These are phyloP conservation scores for Aphidius colemani DNA, from an alignment of 2,888 invertebrate species.

Conservation along the genomic window DNA sequence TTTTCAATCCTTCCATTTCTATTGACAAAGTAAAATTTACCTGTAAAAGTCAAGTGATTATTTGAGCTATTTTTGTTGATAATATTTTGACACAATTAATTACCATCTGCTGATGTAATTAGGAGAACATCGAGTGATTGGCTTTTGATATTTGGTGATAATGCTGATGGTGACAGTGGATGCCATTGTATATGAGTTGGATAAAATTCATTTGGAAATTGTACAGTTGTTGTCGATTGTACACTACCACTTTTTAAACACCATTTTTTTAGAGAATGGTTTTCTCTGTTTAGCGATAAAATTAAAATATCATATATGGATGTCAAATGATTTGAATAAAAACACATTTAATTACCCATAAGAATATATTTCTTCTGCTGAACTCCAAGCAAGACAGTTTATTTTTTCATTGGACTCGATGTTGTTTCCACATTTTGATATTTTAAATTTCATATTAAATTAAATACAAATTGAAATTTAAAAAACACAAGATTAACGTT, in stretches of 20 bases:
- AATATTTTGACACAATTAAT: slow-evolving; percentile 50
- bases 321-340: slow-evolving; percentile 19
- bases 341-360: slow-evolving; percentile 69
- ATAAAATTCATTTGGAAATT: slow-evolving; percentile 81
- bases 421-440: slow-evolving; percentile 67
- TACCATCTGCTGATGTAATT: slow-evolving; percentile 87
- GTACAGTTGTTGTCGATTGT: slow-evolving; percentile 76
- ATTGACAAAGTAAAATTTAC: slow-evolving; percentile 85
- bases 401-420: slow-evolving; percentile 79
- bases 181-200: slow-evolving; percentile 92
- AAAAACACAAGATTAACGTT: too few species aligned
- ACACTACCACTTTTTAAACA: slow-evolving; percentile 72
- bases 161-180: slow-evolving; percentile 67
- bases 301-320: slow-evolving; percentile 11
- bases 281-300: slow-evolving; percentile 73
- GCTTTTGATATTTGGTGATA: slow-evolving; percentile 59
- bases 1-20: slow-evolving; percentile 91
- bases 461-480: too few species aligned
- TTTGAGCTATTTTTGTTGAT: slow-evolving; percentile 7
- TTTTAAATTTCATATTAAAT: slow-evolving; percentile 52
- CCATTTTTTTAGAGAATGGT: slow-evolving; percentile 89
- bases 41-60: slow-evolving; percentile 54
- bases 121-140: slow-evolving; percentile 80
- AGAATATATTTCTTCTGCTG: slow-evolving; percentile 90
- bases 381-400: slow-evolving; percentile 91